phyloP scores from a whole-genome alignment of 2,113 vertebrate species.

The Cettia cetti region DNA sequence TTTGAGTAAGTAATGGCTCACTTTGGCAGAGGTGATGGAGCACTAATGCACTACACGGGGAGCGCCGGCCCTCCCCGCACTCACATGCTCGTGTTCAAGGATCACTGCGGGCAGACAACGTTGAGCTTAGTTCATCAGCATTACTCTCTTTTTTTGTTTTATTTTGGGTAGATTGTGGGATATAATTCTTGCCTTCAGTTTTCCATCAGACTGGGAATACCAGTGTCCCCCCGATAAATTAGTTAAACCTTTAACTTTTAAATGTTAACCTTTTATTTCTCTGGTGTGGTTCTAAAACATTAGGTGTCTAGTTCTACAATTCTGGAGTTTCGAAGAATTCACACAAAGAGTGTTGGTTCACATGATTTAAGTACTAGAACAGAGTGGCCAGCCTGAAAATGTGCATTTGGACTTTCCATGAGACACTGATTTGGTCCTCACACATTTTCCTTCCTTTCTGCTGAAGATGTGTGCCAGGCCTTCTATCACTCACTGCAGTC shows the following conservation, averaged over 20 bases:
- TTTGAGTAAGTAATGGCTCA: slow-evolving; percentile 7
- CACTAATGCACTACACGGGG: not conserved
- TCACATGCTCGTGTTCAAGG: not conserved
- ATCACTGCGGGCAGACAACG: not conserved
- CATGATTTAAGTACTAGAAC: not conserved
- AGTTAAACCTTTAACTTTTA: not conserved
- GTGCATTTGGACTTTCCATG: not conserved
- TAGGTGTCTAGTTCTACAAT: not conserved
- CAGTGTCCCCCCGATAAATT: not conserved
- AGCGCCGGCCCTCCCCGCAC: not conserved
- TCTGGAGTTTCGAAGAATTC: not conserved
- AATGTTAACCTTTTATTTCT: not conserved
- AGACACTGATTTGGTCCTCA: not conserved
- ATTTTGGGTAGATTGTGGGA: not conserved
- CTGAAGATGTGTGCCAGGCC: not conserved
- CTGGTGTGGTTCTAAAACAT: not conserved
- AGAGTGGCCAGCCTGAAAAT: not conserved
- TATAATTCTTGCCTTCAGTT: not conserved
- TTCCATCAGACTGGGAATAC: not conserved
- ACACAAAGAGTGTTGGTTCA: not conserved
- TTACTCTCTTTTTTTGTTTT: not conserved
- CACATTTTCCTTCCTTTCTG: not conserved
- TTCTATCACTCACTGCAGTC: not conserved
- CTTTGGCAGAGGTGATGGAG: slow-evolving; percentile 29
- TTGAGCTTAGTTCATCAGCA: not conserved